These are phyloP conservation scores for Aurelia coerulea DNA, from an alignment of 30 jellyfish, hydroid and myxozoan genomes.

Conservation along the genomic window DNA sequence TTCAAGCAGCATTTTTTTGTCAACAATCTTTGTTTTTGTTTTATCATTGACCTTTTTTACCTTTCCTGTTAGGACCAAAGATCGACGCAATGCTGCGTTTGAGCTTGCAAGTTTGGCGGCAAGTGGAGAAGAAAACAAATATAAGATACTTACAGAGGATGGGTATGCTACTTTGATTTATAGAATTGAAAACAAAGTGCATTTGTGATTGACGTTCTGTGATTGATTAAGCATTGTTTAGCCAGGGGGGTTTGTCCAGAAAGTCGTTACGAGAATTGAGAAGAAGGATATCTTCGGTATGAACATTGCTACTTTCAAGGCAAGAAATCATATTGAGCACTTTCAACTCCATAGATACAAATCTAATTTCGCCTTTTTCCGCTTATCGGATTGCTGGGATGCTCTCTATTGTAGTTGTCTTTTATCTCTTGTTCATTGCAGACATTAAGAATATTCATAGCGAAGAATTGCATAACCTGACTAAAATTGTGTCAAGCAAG, in stretches of 20 bases:
- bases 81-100: slow-evolving; percentile 95
- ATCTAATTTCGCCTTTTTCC: too few relatives aligned
- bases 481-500: too few relatives aligned
- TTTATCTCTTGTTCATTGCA: too few relatives aligned
- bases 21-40: neutral
- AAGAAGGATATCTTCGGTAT: neutral
- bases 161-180: slow-evolving; percentile 61
- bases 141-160: slow-evolving; percentile 77
- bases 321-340: neutral
- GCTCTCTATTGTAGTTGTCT: too few relatives aligned
- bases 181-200: too few relatives aligned
- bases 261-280: neutral
- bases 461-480: too few relatives aligned
- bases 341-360: too few relatives aligned
- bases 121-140: slow-evolving; percentile 92
- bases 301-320: neutral
- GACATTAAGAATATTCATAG: too few relatives aligned
- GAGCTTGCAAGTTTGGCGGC: slow-evolving; percentile 98
- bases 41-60: too few relatives aligned
- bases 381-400: too few relatives aligned
- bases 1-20: neutral
- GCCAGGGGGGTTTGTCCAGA: neutral
- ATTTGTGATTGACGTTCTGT: too few relatives aligned
- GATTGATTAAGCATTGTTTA: neutral
- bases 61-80: slow-evolving; percentile 66